phyloP scores from a whole-genome alignment of 2,888 invertebrate species.

The Baronia brevicornis region DNA sequence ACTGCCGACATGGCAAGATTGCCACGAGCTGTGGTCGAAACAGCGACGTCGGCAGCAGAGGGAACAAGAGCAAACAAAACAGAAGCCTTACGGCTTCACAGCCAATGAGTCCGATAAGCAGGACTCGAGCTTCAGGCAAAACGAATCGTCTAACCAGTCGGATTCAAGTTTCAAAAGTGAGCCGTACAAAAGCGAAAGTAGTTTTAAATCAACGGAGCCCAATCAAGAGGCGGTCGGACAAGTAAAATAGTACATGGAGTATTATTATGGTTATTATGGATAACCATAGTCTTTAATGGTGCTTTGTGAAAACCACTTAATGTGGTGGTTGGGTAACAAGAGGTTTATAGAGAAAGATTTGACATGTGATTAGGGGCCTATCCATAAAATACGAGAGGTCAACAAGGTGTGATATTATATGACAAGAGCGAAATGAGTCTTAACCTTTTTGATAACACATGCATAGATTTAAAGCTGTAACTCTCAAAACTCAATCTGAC shows the following conservation, averaged over 20 bases:
- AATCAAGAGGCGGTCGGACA: conserved; percentile 47
- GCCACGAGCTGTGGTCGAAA: conserved; percentile 99
- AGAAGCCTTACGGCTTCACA: conserved; percentile 26
- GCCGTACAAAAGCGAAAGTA: conserved; percentile 38
- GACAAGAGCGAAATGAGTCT: no score
- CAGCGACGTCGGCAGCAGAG: conserved; percentile 90
- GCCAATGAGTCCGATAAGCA: conserved; percentile 35
- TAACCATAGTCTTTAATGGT: conserved; percentile 27
- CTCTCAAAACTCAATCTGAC: no score
- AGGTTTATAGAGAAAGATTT: no score
- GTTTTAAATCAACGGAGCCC: conserved; percentile 45
- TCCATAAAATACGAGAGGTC: no score
- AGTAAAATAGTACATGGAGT: conserved; percentile 58
- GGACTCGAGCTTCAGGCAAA: conserved; percentile 33
- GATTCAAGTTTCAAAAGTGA: conserved; percentile 43
- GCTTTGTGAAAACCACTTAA: conserved; percentile 4
- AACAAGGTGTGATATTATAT: no score
- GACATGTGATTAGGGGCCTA: no score
- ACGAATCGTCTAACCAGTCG: conserved; percentile 33
- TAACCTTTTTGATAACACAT: no score
- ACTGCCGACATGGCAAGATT: conserved; percentile 97
- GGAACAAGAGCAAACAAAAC: conserved; percentile 78
- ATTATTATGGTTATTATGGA: conserved; percentile 34
- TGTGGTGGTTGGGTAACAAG: conserved; percentile 9
- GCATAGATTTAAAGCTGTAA: no score